Evolutionary conservation across 2,113 vertebrate species (phyloP).

Genomic region (Thamnaconus septentrionalis): DNA sequence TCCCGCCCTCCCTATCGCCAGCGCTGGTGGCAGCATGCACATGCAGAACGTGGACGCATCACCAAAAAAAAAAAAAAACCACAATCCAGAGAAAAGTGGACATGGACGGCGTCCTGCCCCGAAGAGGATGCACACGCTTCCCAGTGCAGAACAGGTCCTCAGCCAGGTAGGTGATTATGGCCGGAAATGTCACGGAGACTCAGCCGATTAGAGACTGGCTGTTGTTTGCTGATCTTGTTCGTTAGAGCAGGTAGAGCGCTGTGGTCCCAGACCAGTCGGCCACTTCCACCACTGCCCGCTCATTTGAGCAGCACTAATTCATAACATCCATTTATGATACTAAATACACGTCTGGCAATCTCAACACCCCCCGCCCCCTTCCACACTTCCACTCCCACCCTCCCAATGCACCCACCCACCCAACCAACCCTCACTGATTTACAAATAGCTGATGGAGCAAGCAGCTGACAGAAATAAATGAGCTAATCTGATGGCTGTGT

Average conservation of each 20-base stretch:
- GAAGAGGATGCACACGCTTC: constrained; percentile 4
- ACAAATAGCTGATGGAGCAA: constrained; percentile 78
- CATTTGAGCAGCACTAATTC: constrained; percentile 68
- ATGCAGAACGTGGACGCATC: constrained; percentile 60
- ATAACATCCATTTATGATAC: constrained; percentile 76
- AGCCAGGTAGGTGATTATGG: constrained; percentile 20
- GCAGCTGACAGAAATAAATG: constrained; percentile 78
- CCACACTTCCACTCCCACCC: not conserved
- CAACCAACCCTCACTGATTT: constrained; percentile 66
- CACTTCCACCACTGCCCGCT: constrained; percentile 62
- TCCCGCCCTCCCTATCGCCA: constrained; percentile 61
- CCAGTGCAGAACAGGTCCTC: constrained; percentile 33
- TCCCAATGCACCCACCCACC: constrained; percentile 6
- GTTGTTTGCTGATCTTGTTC: constrained; percentile 78
- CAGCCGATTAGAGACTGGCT: constrained; percentile 81
- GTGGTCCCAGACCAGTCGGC: constrained; percentile 22
- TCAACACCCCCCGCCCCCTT: constrained; percentile 11
- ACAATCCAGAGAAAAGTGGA: no score
- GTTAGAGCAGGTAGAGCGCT: constrained; percentile 74
- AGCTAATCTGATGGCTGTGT: constrained; percentile 77
- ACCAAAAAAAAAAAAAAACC: constrained; percentile 12
- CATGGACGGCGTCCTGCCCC: no score
- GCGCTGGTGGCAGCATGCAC: constrained; percentile 71
- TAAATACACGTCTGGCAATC: constrained; percentile 72
- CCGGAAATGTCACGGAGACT: constrained; percentile 43